Base-by-base conservation (phyloP, 2,113 vertebrate genomes). In the Solenodon paradoxus region DNA sequence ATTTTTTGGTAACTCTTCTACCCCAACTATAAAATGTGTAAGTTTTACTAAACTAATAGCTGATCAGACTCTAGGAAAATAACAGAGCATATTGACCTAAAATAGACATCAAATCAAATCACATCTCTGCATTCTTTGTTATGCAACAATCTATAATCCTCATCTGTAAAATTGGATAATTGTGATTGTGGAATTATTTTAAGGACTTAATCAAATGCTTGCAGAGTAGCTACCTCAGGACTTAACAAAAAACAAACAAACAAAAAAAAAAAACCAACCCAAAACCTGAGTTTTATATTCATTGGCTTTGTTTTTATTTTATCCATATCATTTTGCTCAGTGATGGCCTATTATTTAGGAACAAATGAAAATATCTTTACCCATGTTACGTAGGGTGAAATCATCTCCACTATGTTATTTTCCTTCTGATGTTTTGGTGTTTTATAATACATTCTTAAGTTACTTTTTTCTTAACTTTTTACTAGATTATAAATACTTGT, bases 391-490 rank as follows among this genome's bases (percentile, higher is more conserved):
- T 11, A 57, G 6, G 19, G 28, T 92, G 35, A 90, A 59, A 75
- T 26, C 28, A 86, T 40, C 17, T 32, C 19, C 30, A 57, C 35
- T 42, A 9, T 28, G 66, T 72, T 83, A 88, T 78, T 55, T 47
- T 82, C 38, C 63, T 64, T 94, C 26, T 81, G 63, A 49, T 83
- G 42, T 13, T 19, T 63, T 45, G 2, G 12, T 93, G 47, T 3
- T 30, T 86, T 86, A 22, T 10, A 79, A 95, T 61, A 63, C 95
- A 59, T 88, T 81, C 47, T 90, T 74, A 86, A 92, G 68, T 69
- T 57, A 90, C 4, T 86, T 86, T 22, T 85, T 78, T 7, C 79
- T 79, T 55, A 15, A 96, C 93, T 45, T 89, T 81, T 95, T 92
- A 20, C 51, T 79, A 24, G 12, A 85, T 85, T 88, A 72, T 63